Evolutionary conservation across 2,797 vertebrate species (phyloP).

Genomic region (Silurus lanzhouensis): DNA sequence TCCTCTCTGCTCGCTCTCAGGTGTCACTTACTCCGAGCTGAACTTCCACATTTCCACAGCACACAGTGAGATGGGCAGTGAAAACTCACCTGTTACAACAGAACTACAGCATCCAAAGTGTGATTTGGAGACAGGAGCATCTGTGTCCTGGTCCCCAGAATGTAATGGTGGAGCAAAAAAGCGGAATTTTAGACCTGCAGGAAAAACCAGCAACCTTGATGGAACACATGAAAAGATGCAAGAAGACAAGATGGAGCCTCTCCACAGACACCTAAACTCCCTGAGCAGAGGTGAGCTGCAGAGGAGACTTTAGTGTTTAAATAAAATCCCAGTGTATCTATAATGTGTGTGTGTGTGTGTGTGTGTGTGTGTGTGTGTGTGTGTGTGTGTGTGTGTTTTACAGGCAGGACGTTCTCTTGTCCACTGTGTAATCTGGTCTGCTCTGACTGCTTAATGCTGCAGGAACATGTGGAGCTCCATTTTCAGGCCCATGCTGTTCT

Average conservation of each 20-base stretch:
- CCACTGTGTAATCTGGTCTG: slow-evolving; percentile 84
- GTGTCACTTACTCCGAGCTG: slow-evolving; percentile 79
- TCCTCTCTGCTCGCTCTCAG: slow-evolving; percentile 79
- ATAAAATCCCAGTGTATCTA: neutral
- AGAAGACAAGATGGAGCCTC: slow-evolving; percentile 58
- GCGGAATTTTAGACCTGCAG: neutral
- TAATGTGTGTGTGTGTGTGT: neutral
- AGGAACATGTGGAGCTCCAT: slow-evolving; percentile 77
- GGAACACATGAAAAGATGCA: neutral
- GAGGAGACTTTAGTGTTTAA: neutral
- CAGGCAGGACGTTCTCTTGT: slow-evolving; percentile 76
- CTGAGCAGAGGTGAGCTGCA: slow-evolving; percentile 65
- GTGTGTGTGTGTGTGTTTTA: slow-evolving; percentile 20
- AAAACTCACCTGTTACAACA: neutral
- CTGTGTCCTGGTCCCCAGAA: neutral
- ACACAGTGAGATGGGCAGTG: slow-evolving; percentile 68
- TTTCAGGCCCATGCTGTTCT: slow-evolving; percentile 60
- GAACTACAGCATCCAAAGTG: neutral
- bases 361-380: neutral
- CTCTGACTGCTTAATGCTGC: slow-evolving; percentile 63
- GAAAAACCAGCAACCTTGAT: neutral
- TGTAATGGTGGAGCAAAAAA: neutral
- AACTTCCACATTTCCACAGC: slow-evolving; percentile 76
- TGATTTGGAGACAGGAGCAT: neutral
- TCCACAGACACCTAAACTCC: slow-evolving; percentile 61